Base-by-base conservation (phyloP, 2,888 invertebrate genomes). In the Chloroclystis v-ata region DNA sequence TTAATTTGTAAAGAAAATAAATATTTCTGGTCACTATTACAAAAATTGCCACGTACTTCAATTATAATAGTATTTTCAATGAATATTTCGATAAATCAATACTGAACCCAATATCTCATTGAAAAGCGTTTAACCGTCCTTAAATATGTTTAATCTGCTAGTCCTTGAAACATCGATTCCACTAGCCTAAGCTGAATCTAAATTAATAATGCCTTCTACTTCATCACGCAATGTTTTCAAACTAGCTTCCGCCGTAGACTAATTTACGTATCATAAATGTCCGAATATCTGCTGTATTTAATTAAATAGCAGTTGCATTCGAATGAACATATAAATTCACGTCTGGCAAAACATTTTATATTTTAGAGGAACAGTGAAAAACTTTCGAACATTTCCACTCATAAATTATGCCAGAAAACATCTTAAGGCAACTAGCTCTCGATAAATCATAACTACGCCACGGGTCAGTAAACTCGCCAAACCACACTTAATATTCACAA, bases 151-250 rank as follows among this genome's bases (percentile, higher is more conserved):
- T 26, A 13, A 33, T n/a, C n/a, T 5, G 14, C 10, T n/a, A 28
- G 20, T 28, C 45, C 45, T 49, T 45, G 49, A 50, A 42, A 46
- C 30, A 20, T 38, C 33, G 11, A 45, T 38, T 33, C 14, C 5
- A 14, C n/a, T 13, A 33, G 49, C 6, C 28, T 13, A 10, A 40
- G 43, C 14, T 13, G 26, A 37, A 35, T 43, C 39, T 13, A 35
- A 48, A 45, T 45, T 49, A 49, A 42, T 42, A 45, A 43, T 26
- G n/a, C n/a, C n/a, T n/a, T n/a, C n/a, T n/a, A 42, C 39, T 35
- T 29, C 10, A 39, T 35, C 50, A 50, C 37, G 46, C 46, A 28
- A 46, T 35, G 45, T 45, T 50, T 43, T 43, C 45, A 46, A 10
- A 26, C 39, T 11, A 35, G 35, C 43, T 46, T 50, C 50, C 46